A percentile compares a stretch with the other conserved stretches of the same genome.
Evolutionary conservation across 2,113 vertebrate species (phyloP).

Genomic region (Rhadina sibilatrix): DNA sequence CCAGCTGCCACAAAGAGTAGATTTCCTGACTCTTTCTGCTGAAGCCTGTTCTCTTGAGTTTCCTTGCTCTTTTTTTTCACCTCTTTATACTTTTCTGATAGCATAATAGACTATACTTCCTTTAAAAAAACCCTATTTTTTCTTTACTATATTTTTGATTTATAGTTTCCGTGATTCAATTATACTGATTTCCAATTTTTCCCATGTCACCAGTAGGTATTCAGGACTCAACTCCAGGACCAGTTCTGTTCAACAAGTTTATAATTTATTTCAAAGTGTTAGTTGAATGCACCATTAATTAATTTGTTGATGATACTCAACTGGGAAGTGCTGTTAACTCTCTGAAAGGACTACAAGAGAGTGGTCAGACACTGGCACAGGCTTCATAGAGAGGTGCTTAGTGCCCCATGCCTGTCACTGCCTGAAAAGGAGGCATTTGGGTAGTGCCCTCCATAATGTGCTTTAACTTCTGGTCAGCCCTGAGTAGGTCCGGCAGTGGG

Average conservation of each 20-base stretch:
- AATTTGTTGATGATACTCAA: not conserved
- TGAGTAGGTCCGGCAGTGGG: not conserved
- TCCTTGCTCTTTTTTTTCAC: not conserved
- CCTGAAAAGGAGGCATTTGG: not conserved
- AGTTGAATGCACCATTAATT: not conserved
- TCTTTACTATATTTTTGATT: not conserved
- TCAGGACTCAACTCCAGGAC: not conserved
- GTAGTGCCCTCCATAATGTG: not conserved
- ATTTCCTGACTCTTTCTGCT: not conserved
- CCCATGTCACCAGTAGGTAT: not conserved
- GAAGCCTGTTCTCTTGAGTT: not conserved
- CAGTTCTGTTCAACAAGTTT: not conserved
- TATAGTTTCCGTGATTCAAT: not conserved
- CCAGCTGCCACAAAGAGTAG: not conserved
- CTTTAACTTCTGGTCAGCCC: not conserved
- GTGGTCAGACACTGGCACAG: not conserved
- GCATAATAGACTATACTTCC: not conserved
- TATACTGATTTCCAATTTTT: not conserved
- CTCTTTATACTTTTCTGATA: not conserved
- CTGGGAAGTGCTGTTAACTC: not conserved
- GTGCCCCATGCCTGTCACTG: not conserved
- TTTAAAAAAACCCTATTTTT: not conserved
- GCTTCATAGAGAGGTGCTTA: not conserved
- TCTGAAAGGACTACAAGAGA: fast-evolving
- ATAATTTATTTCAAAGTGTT: not conserved